Conservation (phyloP, 1,140 invertebrate genomes). For the Armadillidium nasatum region DNA sequence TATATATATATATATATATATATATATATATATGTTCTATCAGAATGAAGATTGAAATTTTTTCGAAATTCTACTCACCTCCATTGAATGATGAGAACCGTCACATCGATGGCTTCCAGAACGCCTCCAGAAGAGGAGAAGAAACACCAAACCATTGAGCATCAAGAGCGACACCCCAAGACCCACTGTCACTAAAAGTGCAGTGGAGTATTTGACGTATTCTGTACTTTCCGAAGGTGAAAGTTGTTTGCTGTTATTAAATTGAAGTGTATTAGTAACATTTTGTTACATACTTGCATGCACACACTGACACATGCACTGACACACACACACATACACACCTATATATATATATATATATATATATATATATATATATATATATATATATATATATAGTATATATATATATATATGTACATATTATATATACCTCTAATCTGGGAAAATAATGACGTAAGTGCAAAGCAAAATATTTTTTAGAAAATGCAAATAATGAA, state of each 20-base stretch:
- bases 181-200: slow-evolving; percentile 82
- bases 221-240: not conserved
- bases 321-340: not conserved
- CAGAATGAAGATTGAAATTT: not conserved
- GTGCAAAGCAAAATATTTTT: too few species aligned
- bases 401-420: not conserved
- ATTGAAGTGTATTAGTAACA: not conserved
- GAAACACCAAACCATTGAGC: slow-evolving; percentile 82
- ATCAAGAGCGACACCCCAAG: slow-evolving; percentile 87
- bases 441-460: too few species aligned
- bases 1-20: not conserved
- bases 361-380: slow-evolving; percentile 12
- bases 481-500: too few species aligned
- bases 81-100: slow-evolving; percentile 28
- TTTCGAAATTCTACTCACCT: slow-evolving; percentile 12
- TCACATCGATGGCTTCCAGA: slow-evolving; percentile 29
- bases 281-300: not conserved
- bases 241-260: not conserved
- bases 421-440: not conserved
- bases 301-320: too few species aligned
- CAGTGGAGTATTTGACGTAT: slow-evolving; percentile 64
- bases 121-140: slow-evolving; percentile 39
- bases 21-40: not conserved
- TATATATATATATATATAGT: too few species aligned
- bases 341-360: slow-evolving; percentile 9